Evolutionary conservation across 1,140 invertebrate species (phyloP), one percentile per base, ranked within the genome.

Genomic region (Sitobion miscanthi): DNA sequence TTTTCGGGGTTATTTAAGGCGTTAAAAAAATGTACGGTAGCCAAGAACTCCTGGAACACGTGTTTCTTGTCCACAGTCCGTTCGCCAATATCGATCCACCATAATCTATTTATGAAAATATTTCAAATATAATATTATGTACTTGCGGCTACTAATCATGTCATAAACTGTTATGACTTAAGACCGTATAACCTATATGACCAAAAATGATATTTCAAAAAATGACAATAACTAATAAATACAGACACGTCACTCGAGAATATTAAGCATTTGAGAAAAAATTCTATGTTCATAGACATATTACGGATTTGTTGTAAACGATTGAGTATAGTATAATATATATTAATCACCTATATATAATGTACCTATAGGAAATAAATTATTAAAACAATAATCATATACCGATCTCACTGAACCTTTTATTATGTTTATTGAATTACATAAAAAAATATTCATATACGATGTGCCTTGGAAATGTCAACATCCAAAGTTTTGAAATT

Each of bases 1-100:
- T 83, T 49, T 82, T 35, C n/a, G 30, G 69, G 45, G 69, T 49
- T 92, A 92, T 92, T 92, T 83, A 52, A 82, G 69, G 69, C 42
- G 38, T 47, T 49, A 92, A 92, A 91, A 54, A 83, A 90, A 90
- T 30, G 45, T n/a, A 90, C n/a, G 14, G 89, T 90, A 38, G 57
- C 89, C 89, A 90, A 90, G 42, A 45, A 69, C 45, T 89, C 25
- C 57, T 38, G 25, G 25, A 69, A 90, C 89, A 90, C 89, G 57
- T 90, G 89, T 90, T 90, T 38, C 57, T 7, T 54, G 4, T 90
- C 7, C 30, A 35, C 62, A 17, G 62, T n/a, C n/a, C 14, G n/a
- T n/a, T 17, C n/a, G 62, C 21, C 30, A 35, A 77, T 77, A 77
- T 77, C 17, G 62, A 77, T 77, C n/a, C 14, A 35, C 62, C n/a